phyloP scores from a whole-genome alignment of 1,140 invertebrate species.

The Camponotus floridanus region DNA sequence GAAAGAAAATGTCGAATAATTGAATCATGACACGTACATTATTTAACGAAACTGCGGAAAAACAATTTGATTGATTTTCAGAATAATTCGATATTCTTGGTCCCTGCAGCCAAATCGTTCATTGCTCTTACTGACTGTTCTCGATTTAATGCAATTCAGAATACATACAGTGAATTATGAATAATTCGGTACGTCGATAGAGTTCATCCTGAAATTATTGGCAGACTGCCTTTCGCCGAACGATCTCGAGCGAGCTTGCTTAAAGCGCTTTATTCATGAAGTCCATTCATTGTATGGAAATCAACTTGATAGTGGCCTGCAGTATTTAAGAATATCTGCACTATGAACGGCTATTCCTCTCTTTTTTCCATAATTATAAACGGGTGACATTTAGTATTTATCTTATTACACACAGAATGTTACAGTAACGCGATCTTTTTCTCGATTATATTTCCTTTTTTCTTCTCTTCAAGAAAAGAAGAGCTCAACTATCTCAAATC shows the following conservation, averaged over 20 bases:
- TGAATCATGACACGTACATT: background rate
- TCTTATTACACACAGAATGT: constrained; percentile 17
- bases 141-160: constrained; percentile 42
- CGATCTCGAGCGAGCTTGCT: constrained; percentile 35
- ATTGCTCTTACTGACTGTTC: constrained; percentile 15
- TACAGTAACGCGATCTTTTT: background rate
- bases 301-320: constrained; percentile 62
- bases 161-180: constrained; percentile 61
- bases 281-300: constrained; percentile 70
- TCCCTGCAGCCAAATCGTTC: constrained; percentile 24
- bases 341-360: background rate
- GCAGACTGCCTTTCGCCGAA: constrained; percentile 52
- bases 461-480: background rate
- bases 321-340: constrained; percentile 58
- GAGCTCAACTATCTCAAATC: background rate
- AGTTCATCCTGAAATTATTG: constrained; percentile 65
- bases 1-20: background rate
- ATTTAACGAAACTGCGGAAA: background rate
- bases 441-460: too few relatives aligned
- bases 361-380: constrained; percentile 52
- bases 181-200: constrained; percentile 42
- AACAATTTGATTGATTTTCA: background rate
- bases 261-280: constrained; percentile 71
- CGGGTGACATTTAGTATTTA: background rate
- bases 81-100: constrained; percentile 26